Base-by-base conservation (phyloP, 2,888 invertebrate genomes). In the Ephialtes manifestator region DNA sequence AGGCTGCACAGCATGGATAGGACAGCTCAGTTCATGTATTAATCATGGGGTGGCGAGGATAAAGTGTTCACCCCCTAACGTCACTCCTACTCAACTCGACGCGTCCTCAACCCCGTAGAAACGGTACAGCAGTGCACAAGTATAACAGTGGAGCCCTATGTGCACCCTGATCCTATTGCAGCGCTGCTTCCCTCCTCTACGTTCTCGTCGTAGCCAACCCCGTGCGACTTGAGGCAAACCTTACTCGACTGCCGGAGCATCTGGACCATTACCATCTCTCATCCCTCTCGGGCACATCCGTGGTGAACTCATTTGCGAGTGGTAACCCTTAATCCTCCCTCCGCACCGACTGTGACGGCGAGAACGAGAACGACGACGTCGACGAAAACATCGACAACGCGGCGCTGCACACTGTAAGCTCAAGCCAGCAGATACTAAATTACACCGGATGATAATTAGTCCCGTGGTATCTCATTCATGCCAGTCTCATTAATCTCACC, bases 1-100 rank as follows among this genome's bases (percentile, higher is more conserved):
- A 65, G 43, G 11, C n/a, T 31, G 77, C 31, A 68, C 70, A 67
- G 75, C 48, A 63, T 86, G 88, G 72, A 85, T 85, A 75, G 83
- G 87, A 89, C 88, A 86, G 85, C 79, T 80, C 81, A 74, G 68
- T 86, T 86, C 81, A 78, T 81, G 87, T 86, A 88, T 89, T 89
- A 89, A 89, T 89, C 88, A 87, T 88, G 70, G 81, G 82, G 87
- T 79, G 77, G 81, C 75, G 74, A 83, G 81, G 67, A 77, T 81
- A 87, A 87, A 87, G 79, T 78, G 83, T 75, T 81, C 77, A 70
- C 72, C 82, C 82, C 48, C 71, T 63, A 53, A 83, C 76, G 83
- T 86, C 84, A 84, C 84, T 82, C 71, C 24, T 83, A 67, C 75
- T 77, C 63, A 63, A 20, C 55, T 74, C 77, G 75, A 74, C 78